phyloP scores from a whole-genome alignment of 2,888 invertebrate genomes.

The Eretmocerus hayati region DNA sequence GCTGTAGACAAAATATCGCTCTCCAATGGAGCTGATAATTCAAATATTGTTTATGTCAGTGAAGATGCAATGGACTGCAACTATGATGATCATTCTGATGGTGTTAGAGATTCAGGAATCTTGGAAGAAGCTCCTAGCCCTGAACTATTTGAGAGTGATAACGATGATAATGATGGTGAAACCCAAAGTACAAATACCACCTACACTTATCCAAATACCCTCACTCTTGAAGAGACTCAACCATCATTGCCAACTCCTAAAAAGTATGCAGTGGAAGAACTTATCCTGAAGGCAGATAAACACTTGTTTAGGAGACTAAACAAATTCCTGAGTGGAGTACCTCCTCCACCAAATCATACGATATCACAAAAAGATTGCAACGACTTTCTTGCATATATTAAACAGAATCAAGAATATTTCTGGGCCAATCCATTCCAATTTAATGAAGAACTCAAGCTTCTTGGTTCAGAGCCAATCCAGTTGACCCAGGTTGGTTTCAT shows the following conservation, averaged over 20 bases:
- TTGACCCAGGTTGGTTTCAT: neutral
- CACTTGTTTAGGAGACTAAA: slow-evolving; percentile 48
- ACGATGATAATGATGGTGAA: slow-evolving; percentile 34
- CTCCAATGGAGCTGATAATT: neutral
- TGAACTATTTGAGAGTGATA: slow-evolving; percentile 41
- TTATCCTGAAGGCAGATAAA: slow-evolving; percentile 40
- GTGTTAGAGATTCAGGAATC: neutral
- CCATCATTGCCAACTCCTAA: slow-evolving; percentile 20
- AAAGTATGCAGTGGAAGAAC: slow-evolving; percentile 31
- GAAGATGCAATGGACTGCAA: slow-evolving; percentile 23
- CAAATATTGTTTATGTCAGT: slow-evolving; percentile 9
- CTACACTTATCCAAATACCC: slow-evolving; percentile 7
- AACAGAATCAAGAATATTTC: slow-evolving; percentile 51
- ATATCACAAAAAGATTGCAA: slow-evolving; percentile 59
- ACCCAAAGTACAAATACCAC: slow-evolving; percentile 14
- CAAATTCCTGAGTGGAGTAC: slow-evolving; percentile 60
- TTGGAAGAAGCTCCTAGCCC: slow-evolving; percentile 32
- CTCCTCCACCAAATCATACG: slow-evolving; percentile 71
- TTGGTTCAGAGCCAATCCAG: neutral
- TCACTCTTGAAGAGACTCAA: neutral
- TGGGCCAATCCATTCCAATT: slow-evolving; percentile 36
- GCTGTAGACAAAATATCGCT: too few species aligned
- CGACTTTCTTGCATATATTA: slow-evolving; percentile 58
- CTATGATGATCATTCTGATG: slow-evolving; percentile 14
- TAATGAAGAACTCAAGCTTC: slow-evolving; percentile 9